Percentiles rank a stretch among this genome's conserved stretches.
phyloP scores from a whole-genome alignment of 2,797 vertebrate species.

The Pseudocheirus occidentalis region DNA sequence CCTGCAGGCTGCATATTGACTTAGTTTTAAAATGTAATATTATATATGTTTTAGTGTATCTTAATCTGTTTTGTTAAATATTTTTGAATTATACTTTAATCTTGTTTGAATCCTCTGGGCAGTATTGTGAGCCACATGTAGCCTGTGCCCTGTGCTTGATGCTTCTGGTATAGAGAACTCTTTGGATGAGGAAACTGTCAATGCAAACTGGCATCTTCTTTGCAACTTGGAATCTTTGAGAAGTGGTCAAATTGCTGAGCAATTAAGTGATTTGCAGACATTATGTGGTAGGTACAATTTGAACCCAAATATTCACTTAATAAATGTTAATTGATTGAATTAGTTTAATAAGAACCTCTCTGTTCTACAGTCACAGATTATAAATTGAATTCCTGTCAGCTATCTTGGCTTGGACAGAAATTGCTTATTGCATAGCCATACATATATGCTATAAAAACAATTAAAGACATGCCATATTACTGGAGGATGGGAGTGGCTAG shows the following conservation, averaged over 20 bases:
- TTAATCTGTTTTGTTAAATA: neutral
- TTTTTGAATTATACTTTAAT: neutral
- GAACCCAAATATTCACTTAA: neutral
- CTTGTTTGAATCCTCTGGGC: neutral
- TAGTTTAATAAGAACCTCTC: neutral
- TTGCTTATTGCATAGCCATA: neutral
- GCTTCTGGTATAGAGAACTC: neutral
- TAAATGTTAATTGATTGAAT: neutral
- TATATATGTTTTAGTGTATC: neutral
- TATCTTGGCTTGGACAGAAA: neutral
- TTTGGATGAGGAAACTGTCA: neutral
- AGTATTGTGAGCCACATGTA: neutral
- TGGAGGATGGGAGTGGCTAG: neutral
- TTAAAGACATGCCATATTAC: neutral
- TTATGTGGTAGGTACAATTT: neutral
- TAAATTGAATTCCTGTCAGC: neutral
- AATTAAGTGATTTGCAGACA: neutral
- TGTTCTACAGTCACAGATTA: neutral
- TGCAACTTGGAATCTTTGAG: neutral
- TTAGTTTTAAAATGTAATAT: neutral
- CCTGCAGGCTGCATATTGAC: neutral
- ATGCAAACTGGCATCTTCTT: neutral
- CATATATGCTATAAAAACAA: neutral
- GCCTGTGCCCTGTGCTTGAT: neutral
- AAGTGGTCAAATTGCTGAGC: neutral